phyloP scores from a whole-genome alignment of 2,888 invertebrate genomes.

The Xylota segnis region DNA sequence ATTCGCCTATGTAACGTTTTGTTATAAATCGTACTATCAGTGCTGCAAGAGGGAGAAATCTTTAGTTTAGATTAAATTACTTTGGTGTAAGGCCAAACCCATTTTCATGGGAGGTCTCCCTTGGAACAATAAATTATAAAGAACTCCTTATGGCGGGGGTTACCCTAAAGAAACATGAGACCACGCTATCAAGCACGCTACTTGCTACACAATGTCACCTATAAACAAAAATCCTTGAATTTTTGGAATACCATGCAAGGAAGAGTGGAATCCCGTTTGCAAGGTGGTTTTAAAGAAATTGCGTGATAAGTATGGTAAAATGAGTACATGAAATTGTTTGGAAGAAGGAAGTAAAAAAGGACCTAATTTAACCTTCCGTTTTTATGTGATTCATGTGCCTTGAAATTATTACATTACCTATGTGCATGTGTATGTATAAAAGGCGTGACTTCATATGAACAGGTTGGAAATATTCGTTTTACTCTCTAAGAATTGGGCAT shows the following conservation, averaged over 20 bases:
- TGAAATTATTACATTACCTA: no score
- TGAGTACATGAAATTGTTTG: background rate
- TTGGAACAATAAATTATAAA: slow-evolving; percentile 6
- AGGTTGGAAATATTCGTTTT: no score
- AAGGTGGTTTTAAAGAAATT: background rate
- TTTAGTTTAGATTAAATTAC: slow-evolving; percentile 22
- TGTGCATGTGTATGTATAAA: no score
- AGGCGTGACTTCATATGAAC: no score
- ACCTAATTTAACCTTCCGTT: background rate
- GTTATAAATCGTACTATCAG: slow-evolving; percentile 95
- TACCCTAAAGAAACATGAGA: background rate
- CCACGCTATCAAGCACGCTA: background rate
- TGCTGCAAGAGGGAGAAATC: slow-evolving; percentile 85
- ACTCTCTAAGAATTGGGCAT: no score
- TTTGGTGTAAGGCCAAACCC: background rate
- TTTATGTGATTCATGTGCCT: background rate
- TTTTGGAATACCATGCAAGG: background rate
- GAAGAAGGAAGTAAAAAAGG: background rate
- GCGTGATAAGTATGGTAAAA: background rate
- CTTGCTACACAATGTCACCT: background rate
- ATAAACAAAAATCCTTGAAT: background rate
- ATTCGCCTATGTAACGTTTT: slow-evolving; percentile 97
- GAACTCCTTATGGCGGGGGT: background rate
- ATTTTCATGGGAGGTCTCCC: background rate
- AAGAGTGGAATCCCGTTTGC: background rate